phyloP scores from a whole-genome alignment of 37 sponge, comb jelly and placozoan genomes.

The Spongilla lacustris region DNA sequence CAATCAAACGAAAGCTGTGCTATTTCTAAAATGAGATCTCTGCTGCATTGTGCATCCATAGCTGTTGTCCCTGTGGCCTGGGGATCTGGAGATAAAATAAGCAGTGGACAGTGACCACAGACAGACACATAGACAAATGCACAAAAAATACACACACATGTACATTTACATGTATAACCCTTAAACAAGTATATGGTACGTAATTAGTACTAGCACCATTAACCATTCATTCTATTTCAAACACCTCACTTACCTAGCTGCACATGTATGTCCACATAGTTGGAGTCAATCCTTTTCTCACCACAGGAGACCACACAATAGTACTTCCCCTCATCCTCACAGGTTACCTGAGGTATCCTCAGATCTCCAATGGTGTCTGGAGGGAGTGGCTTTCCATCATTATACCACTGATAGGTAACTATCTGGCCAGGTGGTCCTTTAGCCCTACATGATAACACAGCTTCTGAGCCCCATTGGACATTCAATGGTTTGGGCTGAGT shows the following conservation, averaged over 20 bases:
- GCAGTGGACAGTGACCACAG: too few relatives aligned
- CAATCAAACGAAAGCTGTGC: too few relatives aligned
- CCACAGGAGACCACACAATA: neutral
- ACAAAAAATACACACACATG: too few relatives aligned
- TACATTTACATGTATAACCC: too few relatives aligned
- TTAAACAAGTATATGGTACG: too few relatives aligned
- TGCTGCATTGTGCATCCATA: too few relatives aligned
- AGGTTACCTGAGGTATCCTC: neutral
- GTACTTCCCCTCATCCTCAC: neutral
- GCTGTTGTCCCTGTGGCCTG: too few relatives aligned
- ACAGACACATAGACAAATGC: too few relatives aligned
- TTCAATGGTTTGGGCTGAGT: neutral
- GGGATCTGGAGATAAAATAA: too few relatives aligned
- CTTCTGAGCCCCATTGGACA: neutral
- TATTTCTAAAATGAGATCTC: too few relatives aligned
- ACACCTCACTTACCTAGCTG: neutral
- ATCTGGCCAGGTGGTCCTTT: neutral
- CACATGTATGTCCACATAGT: neutral
- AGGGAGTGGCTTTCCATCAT: neutral
- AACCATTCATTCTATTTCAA: too few relatives aligned
- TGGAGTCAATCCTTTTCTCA: neutral
- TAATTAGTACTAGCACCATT: too few relatives aligned
- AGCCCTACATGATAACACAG: neutral
- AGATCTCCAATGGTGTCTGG: neutral
- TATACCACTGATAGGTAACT: neutral